Percentiles rank a stretch among this genome's conserved stretches.
These are phyloP conservation scores for Ciona savignyi DNA, from an alignment of 23 tunicate species.

Conservation along the genomic window DNA sequence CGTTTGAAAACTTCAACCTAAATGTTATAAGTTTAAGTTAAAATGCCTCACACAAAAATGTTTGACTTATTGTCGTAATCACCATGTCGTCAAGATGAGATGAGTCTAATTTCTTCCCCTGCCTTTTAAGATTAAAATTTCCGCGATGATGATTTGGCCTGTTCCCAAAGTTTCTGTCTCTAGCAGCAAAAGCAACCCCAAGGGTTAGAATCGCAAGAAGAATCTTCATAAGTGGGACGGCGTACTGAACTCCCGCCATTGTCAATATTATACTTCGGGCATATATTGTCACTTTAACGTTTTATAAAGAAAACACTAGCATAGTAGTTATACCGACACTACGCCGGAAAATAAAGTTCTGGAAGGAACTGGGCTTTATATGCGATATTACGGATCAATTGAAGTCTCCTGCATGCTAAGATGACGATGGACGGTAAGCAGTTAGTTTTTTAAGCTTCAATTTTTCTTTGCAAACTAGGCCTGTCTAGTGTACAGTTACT, in stretches of 20 bases:
- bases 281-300: too few species aligned
- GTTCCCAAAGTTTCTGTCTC: neutral
- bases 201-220: neutral
- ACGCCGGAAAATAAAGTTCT: too few species aligned
- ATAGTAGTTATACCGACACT: too few species aligned
- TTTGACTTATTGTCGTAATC: too few species aligned
- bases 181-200: neutral
- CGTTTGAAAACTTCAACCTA: conserved; percentile 67
- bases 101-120: neutral
- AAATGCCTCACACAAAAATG: too few species aligned
- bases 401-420: neutral
- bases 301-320: too few species aligned
- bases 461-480: neutral
- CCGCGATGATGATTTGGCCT: neutral
- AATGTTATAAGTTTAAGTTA: conserved; percentile 4
- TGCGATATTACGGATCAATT: neutral
- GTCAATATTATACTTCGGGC: neutral
- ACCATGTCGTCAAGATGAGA: neutral
- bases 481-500: neutral
- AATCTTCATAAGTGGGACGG: neutral
- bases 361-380: neutral
- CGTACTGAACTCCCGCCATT: neutral
- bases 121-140: neutral
- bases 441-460: neutral
- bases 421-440: neutral